Evolutionary conservation across 2,888 invertebrate genomes (phyloP), one percentile per base, ranked within the genome.

Genomic region (Drosophila tripunctata): DNA sequence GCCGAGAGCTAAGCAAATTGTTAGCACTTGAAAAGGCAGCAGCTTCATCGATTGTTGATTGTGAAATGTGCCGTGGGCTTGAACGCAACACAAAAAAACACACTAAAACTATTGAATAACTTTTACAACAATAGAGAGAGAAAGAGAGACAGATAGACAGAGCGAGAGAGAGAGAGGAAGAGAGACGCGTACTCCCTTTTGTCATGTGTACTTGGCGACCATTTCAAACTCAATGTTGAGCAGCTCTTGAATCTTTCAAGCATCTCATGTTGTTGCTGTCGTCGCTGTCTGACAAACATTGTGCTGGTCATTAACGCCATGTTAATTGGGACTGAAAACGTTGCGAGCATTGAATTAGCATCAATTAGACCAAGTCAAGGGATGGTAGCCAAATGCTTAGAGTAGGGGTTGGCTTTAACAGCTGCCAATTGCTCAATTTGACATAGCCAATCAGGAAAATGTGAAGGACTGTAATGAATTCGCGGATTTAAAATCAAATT

Each of bases 1-100:
- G 38, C 36, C 58, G 48, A 36, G 44, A 35, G 52, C 58, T 41
- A 47, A 50, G 12, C 69, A 78, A 60, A 63, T 81, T 71, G 82
- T 79, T 79, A 78, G 76, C 79, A 79, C 78, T 82, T 70, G 63
- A 82, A 68, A 74, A 64, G 64, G 67, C 65, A 84, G 65, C 54
- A 47, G 10, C 62, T 48, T 54, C 61, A 50, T 54, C 45, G 66
- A 43, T 63, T 54, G 67, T 48, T 56, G 62, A 52, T 82, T 78
- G 75, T 65, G 76, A 83, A 88, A 78, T 71, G 56, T 33, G 88
- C 87, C 88, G 88, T 88, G 80, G 80, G 88, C 88, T 38, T 56
- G 12, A 17, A 12, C 35, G 10, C 35, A 12, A 22, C 36, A 30
- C 4, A 22, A 43, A 15, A 44, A 40, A 8, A 41, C 45, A 27